A percentile compares a stretch with the other conserved stretches of the same genome.
Evolutionary conservation across 1,140 invertebrate species (phyloP).

Genomic region (Aradophagus sp.): DNA sequence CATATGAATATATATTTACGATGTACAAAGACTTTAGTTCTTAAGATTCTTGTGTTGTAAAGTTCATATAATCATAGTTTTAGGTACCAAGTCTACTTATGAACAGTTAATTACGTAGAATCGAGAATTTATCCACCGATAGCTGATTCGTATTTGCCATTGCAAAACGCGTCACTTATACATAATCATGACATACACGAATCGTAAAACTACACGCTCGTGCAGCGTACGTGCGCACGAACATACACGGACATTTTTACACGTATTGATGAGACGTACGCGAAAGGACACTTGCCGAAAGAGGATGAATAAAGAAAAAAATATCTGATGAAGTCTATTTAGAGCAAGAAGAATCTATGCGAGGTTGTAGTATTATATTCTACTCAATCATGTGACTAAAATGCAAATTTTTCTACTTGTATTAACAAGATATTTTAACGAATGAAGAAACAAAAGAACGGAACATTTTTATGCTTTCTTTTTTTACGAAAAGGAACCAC

Average conservation of each 20-base stretch:
- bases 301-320: no score
- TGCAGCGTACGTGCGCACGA: conserved; percentile 1
- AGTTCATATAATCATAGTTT: conserved; percentile 75
- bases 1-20: conserved; percentile 65
- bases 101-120: conserved; percentile 66
- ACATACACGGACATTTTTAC: not conserved
- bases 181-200: conserved; percentile 16
- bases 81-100: conserved; percentile 69
- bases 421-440: no score
- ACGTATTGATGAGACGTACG: no score
- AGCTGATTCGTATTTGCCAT: conserved; percentile 71
- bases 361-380: no score
- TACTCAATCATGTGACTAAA: no score
- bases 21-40: conserved; percentile 75
- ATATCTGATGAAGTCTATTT: no score
- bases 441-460: no score
- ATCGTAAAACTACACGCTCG: conserved; percentile 12
- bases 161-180: conserved; percentile 56
- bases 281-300: no score
- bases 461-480: no score
- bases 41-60: conserved; percentile 75
- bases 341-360: no score
- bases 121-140: conserved; percentile 73
- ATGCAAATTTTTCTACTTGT: no score
- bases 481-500: no score